Evolutionary conservation across 2,797 vertebrate species (phyloP), one percentile per base, ranked within the genome.

Genomic region (Halcyon badia): DNA sequence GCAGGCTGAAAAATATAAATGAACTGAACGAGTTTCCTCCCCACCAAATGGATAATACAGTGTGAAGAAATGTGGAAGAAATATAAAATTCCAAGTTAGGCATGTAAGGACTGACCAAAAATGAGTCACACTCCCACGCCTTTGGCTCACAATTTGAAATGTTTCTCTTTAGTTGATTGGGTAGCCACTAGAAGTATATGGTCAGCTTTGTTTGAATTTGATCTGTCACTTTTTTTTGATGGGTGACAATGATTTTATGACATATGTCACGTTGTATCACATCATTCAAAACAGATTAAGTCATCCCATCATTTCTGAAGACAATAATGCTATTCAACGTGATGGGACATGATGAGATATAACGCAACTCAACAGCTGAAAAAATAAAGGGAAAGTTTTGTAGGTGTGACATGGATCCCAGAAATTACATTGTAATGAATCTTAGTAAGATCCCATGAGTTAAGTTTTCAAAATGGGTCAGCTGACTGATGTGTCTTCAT

Each of bases 211-310:
- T 68, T 91, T 93, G 90, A 84, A 94, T 96, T 87, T 72, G 75
- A 95, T 90, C 89, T 97, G 86, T 94, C 96, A 96, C 15, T 54
- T 75, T 81, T 92, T 86, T 88, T 94, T 92, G 89, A 95, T 73
- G 91, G 81, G 83, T 83, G 90, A 88, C 94, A 97, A 90, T 94
- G 92, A 92, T 95, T 97, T 97, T 87, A 88, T 96, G 96, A 96
- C 92, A 95, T 83, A 48, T 96, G 92, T 87, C 95, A 92, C 85
- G 62, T 42, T 6, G 52, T 85, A 70, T 96, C 86, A 90, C 80
- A 87, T 95, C 90, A 86, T 51, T 93, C 95, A 84, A 85, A 91
- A 79, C 78, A 77, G 79, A 84, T 96, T 87, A 91, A 93, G 91
- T 93, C 87, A 14, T 90, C 64, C 86, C 88, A 77, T 97, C 91